Conservation (phyloP, 2,113 vertebrate genomes). For the Rynchops niger region DNA sequence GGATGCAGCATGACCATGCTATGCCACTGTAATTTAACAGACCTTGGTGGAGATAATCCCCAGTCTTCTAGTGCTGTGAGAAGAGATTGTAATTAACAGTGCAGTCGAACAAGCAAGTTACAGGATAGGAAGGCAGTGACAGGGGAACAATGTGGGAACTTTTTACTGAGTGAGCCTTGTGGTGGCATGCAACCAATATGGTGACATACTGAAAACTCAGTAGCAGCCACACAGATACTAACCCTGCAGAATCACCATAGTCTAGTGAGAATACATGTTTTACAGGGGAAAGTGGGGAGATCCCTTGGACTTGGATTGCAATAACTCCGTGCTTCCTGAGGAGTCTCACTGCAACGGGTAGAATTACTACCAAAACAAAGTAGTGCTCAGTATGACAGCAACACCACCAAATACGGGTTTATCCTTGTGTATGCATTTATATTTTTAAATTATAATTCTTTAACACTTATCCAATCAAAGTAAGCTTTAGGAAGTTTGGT, state of each 20-base stretch:
- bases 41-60: neutral
- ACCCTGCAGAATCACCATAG: neutral
- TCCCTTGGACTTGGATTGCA: neutral
- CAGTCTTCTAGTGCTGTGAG: neutral
- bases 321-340: neutral
- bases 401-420: neutral
- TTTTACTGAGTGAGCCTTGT: neutral
- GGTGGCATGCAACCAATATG: neutral
- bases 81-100: neutral
- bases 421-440: neutral
- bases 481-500: neutral
- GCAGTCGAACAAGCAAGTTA: neutral
- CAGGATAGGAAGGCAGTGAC: neutral
- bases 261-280: neutral
- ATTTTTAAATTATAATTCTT: neutral
- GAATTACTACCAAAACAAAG: neutral
- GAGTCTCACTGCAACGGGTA: neutral
- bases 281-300: neutral
- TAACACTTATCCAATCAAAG: neutral
- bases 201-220: neutral
- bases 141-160: neutral
- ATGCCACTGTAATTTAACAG: neutral
- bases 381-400: neutral
- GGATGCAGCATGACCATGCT: neutral
- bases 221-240: neutral